phyloP scores from a whole-genome alignment of 2,888 invertebrate genomes.

The Nymphalis urticae region DNA sequence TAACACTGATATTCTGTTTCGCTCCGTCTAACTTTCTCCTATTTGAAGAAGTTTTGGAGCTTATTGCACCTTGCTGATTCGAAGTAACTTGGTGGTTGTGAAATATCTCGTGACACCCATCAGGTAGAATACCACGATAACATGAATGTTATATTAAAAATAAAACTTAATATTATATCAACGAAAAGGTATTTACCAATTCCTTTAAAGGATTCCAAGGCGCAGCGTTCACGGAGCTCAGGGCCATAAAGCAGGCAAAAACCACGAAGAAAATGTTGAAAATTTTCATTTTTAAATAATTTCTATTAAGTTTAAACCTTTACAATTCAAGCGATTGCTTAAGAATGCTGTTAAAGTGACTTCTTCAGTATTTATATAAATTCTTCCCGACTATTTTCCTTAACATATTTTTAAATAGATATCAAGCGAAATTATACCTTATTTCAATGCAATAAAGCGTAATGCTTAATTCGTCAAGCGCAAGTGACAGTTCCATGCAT shows the following conservation, averaged over 20 bases:
- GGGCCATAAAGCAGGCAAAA: slow-evolving; percentile 50
- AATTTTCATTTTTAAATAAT: slow-evolving; percentile 53
- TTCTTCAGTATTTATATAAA: slow-evolving; percentile 15
- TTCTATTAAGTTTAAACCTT: background rate
- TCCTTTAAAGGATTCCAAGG: slow-evolving; percentile 60
- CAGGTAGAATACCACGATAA: no score
- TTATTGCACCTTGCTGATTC: no score
- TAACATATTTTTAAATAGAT: background rate
- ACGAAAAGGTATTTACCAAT: slow-evolving; percentile 49
- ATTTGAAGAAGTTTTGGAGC: no score
- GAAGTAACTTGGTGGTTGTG: no score
- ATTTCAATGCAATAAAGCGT: background rate
- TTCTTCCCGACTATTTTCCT: background rate
- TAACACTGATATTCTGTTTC: no score
- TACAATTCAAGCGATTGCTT: background rate
- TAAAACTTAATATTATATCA: background rate
- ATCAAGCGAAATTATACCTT: background rate
- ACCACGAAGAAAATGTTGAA: slow-evolving; percentile 51
- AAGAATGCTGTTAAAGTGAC: slow-evolving; percentile 9
- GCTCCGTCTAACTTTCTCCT: no score
- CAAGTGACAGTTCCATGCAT: background rate
- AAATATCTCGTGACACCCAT: no score
- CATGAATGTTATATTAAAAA: background rate
- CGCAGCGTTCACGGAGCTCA: slow-evolving; percentile 47
- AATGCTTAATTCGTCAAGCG: background rate